Base-by-base conservation (phyloP, 2,797 vertebrate species). In the Anableps anableps region DNA sequence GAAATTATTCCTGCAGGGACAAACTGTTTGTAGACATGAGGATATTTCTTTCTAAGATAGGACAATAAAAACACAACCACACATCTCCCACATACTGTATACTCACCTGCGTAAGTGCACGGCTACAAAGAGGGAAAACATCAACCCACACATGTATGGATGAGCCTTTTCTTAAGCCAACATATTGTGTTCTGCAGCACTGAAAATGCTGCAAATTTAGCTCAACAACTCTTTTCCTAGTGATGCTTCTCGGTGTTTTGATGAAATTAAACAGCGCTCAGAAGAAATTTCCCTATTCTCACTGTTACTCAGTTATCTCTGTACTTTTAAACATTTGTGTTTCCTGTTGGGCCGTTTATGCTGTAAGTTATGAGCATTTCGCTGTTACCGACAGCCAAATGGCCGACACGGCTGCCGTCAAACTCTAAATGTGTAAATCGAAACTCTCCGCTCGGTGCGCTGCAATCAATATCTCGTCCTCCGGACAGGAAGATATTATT, bases 341-440 rank as follows among this genome's bases (percentile, higher is more conserved):
- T 89, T 87, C 74, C 78, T 2, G 68, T 76, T 68, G 71, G 87
- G 79, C 86, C 83, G 3, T 88, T 94, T 90, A 87, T 7, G 64
- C 79, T 78, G 77, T 92, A 91, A 95, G 85, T 95, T 93, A 95
- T 88, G 92, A 91, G 79, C 80, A 26, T 82, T 82, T 79, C 13
- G 78, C 80, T 36, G 58, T 83, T 91, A 92, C 93, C 83, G 85
- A 91, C 89, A 48, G 89, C 83, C 91, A 88, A 94, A 92, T 78
- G 87, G 88, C 79, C 89, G 87, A 93, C 92, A 92, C 74, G 86
- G 89, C 85, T 62, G 80, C 83, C 75, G 85, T 90, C 91, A 91
- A 88, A 88, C 85, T 90, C 86, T 79, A 87, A 92, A 92, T 89
- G 94, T 93, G 86, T 87, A 92, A 94, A 95, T 96, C 92, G 92